phyloP scores from a whole-genome alignment of 2,797 vertebrate genomes.

The Falco cherrug region DNA sequence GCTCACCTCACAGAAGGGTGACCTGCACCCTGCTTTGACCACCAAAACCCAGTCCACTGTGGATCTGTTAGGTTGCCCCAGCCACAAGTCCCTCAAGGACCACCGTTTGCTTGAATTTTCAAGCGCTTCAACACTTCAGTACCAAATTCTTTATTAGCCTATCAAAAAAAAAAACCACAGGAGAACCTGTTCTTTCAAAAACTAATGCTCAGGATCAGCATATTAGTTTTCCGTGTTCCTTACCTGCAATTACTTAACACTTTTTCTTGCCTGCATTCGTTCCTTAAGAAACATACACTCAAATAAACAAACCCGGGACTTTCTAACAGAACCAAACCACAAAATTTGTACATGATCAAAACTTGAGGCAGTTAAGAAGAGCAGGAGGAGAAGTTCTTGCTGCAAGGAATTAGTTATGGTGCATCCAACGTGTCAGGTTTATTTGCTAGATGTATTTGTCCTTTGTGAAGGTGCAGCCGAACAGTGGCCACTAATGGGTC shows the following conservation, averaged over 20 bases:
- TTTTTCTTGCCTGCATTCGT: neutral
- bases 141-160: neutral
- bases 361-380: neutral
- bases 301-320: neutral
- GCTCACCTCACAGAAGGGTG: neutral
- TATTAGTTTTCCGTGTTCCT: neutral
- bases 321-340: neutral
- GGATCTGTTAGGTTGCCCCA: neutral
- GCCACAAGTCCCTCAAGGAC: neutral
- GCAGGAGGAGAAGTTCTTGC: neutral
- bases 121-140: neutral
- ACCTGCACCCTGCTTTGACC: neutral
- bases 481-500: slow-evolving; percentile 42
- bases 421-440: slow-evolving; percentile 2
- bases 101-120: neutral
- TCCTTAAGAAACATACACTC: neutral
- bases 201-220: neutral
- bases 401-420: slow-evolving; percentile 19
- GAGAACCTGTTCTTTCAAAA: neutral
- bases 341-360: neutral
- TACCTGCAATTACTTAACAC: neutral
- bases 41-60: neutral
- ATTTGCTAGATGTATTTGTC: slow-evolving; percentile 29
- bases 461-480: slow-evolving; percentile 9
- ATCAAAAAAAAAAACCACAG: neutral